Percentiles rank a stretch among this genome's conserved stretches.
Evolutionary conservation across 2,888 invertebrate species (phyloP).

Genomic region (Tolmerus cingulatus): DNA sequence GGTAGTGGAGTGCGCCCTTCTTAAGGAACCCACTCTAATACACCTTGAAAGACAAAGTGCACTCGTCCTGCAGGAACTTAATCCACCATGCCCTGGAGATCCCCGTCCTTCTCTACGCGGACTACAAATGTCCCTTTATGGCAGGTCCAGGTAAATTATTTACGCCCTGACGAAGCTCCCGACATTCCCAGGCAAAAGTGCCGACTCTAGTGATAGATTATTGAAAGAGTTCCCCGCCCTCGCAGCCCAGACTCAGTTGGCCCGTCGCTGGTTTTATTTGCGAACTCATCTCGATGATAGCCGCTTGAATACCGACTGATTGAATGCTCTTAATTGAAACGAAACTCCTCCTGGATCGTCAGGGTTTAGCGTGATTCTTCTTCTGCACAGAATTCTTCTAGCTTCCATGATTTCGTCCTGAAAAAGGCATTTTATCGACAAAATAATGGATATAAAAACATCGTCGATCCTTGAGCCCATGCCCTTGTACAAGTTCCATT

Average conservation of each 20-base stretch:
- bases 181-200: background rate
- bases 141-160: background rate
- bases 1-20: background rate
- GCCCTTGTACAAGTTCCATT: background rate
- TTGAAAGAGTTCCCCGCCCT: background rate
- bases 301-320: slow-evolving; percentile 29
- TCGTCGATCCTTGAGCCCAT: background rate
- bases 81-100: background rate
- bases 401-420: background rate
- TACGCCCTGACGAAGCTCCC: background rate
- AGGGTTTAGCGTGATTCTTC: background rate
- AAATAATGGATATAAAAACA: background rate
- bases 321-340: slow-evolving; percentile 34
- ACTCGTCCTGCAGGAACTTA: background rate
- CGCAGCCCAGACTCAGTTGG: background rate
- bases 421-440: background rate
- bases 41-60: background rate
- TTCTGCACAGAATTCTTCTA: background rate
- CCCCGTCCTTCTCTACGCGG: background rate
- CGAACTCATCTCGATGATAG: slow-evolving; percentile 30
- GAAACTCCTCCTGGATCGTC: background rate
- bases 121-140: background rate
- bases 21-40: background rate
- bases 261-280: background rate
- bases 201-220: slow-evolving; percentile 8